Evolutionary conservation across 2,113 vertebrate species (phyloP).

Genomic region (Tragelaphus buxtoni): DNA sequence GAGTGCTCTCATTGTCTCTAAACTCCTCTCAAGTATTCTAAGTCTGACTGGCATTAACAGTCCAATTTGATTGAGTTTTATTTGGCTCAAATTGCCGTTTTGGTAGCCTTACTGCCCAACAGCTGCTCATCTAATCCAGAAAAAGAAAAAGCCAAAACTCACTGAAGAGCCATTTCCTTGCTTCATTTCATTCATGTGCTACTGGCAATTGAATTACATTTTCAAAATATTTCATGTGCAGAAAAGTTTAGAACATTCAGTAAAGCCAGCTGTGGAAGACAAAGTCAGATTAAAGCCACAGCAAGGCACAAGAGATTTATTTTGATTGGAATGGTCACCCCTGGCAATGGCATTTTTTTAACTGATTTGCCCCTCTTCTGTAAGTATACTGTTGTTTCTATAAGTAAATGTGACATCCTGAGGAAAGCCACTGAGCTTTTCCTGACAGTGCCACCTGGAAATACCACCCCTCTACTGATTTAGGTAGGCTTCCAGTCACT

Average conservation of each 20-base stretch:
- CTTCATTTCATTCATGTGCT: conserved; percentile 1
- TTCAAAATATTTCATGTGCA: conserved; percentile 33
- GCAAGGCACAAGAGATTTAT: background rate
- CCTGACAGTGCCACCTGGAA: background rate
- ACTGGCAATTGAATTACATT: conserved; percentile 45
- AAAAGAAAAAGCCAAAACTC: conserved; percentile 33
- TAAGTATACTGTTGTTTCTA: background rate
- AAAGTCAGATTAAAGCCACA: background rate
- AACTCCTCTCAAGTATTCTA: background rate
- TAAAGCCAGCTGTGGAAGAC: conserved; percentile 37
- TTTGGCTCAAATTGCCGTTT: conserved; percentile 5
- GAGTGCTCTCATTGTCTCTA: background rate
- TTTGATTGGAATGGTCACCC: background rate
- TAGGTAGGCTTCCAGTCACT: background rate
- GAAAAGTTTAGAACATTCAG: conserved; percentile 5
- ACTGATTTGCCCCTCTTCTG: background rate
- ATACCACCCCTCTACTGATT: background rate
- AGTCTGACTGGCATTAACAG: background rate
- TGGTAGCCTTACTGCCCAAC: conserved; percentile 1
- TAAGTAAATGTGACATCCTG: conserved; percentile 9
- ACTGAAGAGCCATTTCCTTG: conserved; percentile 28
- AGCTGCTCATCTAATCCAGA: conserved; percentile 38
- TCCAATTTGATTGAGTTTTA: conserved; percentile 9
- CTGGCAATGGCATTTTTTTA: background rate
- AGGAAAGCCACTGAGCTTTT: background rate